These are phyloP conservation scores for Conomelus anceps DNA, from an alignment of 2,888 invertebrate species.

Conservation along the genomic window DNA sequence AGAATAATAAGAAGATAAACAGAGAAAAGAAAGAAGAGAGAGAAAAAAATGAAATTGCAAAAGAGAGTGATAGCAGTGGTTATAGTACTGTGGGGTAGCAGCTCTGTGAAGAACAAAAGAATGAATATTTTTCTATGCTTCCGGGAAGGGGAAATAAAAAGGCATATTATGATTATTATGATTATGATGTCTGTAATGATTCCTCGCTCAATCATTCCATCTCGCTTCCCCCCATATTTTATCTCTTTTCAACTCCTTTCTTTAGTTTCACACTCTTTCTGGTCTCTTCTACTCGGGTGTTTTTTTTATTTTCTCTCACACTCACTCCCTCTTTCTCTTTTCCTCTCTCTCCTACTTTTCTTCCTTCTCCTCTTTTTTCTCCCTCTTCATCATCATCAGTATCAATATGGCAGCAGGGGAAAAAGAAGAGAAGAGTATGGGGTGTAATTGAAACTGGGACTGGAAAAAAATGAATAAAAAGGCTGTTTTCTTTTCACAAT, in stretches of 20 bases:
- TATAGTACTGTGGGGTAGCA: neutral
- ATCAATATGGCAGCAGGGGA: neutral
- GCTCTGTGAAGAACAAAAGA: neutral
- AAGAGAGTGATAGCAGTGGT: neutral
- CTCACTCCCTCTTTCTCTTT: neutral
- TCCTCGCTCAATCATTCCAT: neutral
- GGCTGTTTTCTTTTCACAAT: neutral
- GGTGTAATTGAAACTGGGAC: constrained; percentile 18
- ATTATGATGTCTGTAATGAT: neutral
- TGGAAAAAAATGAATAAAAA: neutral
- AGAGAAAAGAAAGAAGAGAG: neutral
- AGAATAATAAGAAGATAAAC: no score
- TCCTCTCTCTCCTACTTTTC: constrained; percentile 22
- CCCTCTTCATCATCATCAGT: neutral
- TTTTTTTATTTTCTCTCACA: neutral
- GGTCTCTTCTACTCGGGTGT: no score
- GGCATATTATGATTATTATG: neutral
- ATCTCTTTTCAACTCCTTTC: no score
- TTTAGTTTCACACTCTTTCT: no score
- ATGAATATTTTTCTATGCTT: neutral
- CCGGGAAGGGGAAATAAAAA: neutral
- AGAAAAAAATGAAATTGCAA: neutral
- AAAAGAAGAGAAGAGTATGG: neutral
- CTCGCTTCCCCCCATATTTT: neutral
- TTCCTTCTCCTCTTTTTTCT: constrained; percentile 25